Base-by-base conservation (phyloP, 2,113 vertebrate genomes). In the Phocoena sinus region DNA sequence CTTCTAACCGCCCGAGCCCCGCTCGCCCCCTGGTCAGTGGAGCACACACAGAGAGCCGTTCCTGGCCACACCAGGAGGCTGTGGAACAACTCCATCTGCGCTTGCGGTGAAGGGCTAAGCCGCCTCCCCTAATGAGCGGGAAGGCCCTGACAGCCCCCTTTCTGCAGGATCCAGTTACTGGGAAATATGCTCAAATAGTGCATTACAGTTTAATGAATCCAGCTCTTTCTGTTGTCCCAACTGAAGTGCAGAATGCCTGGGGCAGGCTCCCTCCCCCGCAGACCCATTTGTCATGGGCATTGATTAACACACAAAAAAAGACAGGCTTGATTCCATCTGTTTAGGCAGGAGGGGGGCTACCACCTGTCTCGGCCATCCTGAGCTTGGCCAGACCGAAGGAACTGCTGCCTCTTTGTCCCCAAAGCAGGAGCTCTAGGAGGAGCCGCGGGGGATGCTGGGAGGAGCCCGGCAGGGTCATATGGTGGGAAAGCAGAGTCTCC, bases 321-420 rank as follows among this genome's bases (percentile, higher is more conserved):
- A 33, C 77, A 96, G 47, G 38, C 93, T 97, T 95, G 97, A 92
- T 92, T 81, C 83, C 50, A n/a, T 89, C 91, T 97, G 80, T 97
- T 83, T 60, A 77, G 65, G 73, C 36, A 25, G 50, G 81, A 90
- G 47, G 65, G 85, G 67, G 86, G 70, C 93, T 74, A 47, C 86
- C 38, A 79, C 93, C 94, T 68, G 80, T 79, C 96, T 92, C 56
- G 14, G 92, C 94, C 80, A 26, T 89, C 92, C 93, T 87, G 17
- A 3, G 83, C 58, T 28, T 36, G 56, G 28, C 33, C 2, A 26
- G 96, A 84, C 79, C 38, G 50, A 38, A 93, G 93, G 87, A 91
- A 70, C 67, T 70, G 36, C 67, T 26, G 82, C 33, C 84, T 97
- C 81, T 95, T 96, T 83, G 89, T 94, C 60, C 21, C 33, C 28